phyloP scores from a whole-genome alignment of 2,888 invertebrate genomes.

The Chloroclystis v-ata region DNA sequence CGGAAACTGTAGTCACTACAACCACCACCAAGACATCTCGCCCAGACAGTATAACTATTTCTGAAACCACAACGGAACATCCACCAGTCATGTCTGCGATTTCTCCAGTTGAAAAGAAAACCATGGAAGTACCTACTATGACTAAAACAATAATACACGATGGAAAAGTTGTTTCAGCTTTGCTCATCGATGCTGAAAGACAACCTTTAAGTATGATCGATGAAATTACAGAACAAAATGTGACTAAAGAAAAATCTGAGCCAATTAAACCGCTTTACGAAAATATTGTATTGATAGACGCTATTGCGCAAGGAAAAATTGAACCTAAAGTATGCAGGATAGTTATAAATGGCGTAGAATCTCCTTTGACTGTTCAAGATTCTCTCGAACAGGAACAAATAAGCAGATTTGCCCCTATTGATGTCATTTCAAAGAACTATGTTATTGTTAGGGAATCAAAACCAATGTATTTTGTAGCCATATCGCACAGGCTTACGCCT shows the following conservation, averaged over 20 bases:
- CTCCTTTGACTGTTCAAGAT: slow-evolving; percentile 81
- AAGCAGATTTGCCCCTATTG: slow-evolving; percentile 81
- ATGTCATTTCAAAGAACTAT: slow-evolving; percentile 81
- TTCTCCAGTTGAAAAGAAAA: slow-evolving; percentile 36
- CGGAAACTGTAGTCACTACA: slow-evolving; percentile 31
- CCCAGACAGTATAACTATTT: slow-evolving; percentile 18
- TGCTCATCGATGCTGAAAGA: slow-evolving; percentile 67
- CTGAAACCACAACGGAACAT: slow-evolving; percentile 34
- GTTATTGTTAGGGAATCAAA: slow-evolving; percentile 79
- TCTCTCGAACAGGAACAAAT: slow-evolving; percentile 84
- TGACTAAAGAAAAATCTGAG: slow-evolving; percentile 54
- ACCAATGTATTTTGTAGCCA: slow-evolving; percentile 69
- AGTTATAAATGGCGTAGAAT: slow-evolving; percentile 78
- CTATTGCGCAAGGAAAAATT: slow-evolving; percentile 81
- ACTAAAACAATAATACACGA: slow-evolving; percentile 36
- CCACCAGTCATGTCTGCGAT: slow-evolving; percentile 39
- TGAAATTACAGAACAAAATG: slow-evolving; percentile 70
- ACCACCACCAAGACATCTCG: slow-evolving; percentile 11
- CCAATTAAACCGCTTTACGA: slow-evolving; percentile 53
- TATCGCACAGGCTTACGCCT: slow-evolving; percentile 81
- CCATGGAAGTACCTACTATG: slow-evolving; percentile 32
- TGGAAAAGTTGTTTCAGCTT: slow-evolving; percentile 55
- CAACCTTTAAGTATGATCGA: slow-evolving; percentile 67
- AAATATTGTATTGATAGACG: slow-evolving; percentile 79
- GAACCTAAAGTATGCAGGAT: slow-evolving; percentile 82